Base-by-base conservation (phyloP, 23 tunicate genomes). In the Styela plicata region DNA sequence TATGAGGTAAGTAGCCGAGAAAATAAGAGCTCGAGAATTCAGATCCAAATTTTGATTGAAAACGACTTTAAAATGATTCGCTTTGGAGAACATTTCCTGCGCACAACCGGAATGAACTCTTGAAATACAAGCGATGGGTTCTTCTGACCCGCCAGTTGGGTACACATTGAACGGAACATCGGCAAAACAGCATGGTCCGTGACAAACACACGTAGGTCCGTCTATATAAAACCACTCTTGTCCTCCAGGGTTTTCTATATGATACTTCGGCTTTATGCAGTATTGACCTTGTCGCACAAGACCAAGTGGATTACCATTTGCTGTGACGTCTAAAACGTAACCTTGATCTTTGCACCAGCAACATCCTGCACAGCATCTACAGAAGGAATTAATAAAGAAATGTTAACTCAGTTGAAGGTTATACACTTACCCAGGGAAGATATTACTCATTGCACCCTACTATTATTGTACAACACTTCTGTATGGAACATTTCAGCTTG, bases 11-110 rank as follows among this genome's bases (percentile, higher is more conserved):
- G 79, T 31, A 18, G 79, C 52, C 0, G 53, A 21, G 0, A 74
- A 25, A 16, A 74, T 32, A 17, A 74, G 52, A 19, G 32, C 52
- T 1, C 33, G 31, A 18, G 79, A 74, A 23, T 21, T 74, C 79
- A 22, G 21, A 32, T 74, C 79, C 33, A 74, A 32, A 21, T 53
- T 53, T 20, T 32, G 79, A 18, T 22, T 17, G 52, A 74, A 74
- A 27, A 18, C 79, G 53, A 74, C 79, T 74, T 23, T 74, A 1
- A 74, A 74, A 23, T 34, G 31, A 34, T 74, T 74, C 52, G 79
- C 79, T 31, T 74, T 74, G 1, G 79, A 30, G 22, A 74, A 33
- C 31, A 52, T 30, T 34, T 74, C 79, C n/a, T 74, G 52, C 0
- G 57, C 64, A 53, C 30, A 74, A 0, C 79, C 79, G 0, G 79